phyloP scores from a whole-genome alignment of 2,113 vertebrate species.

The Polypterus senegalus region DNA sequence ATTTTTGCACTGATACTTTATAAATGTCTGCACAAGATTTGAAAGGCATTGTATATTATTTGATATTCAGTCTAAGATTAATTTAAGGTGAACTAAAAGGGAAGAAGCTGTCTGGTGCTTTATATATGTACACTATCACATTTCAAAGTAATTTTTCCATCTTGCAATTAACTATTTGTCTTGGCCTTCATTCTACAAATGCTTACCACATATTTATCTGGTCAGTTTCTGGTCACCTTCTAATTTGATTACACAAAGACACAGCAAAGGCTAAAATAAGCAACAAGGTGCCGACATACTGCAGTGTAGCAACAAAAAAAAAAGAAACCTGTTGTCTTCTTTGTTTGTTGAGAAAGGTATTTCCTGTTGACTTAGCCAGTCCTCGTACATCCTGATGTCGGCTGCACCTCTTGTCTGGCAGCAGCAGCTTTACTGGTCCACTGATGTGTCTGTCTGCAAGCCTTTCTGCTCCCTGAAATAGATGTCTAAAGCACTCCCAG shows the following conservation, averaged over 20 bases:
- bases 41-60: no score
- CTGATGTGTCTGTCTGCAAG: constrained; percentile 38
- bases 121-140: no score
- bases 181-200: no score
- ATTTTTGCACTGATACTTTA: no score
- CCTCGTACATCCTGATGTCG: constrained; percentile 29
- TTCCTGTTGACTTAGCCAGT: constrained; percentile 47
- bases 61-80: no score
- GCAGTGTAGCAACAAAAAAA: constrained; percentile 12
- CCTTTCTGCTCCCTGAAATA: constrained; percentile 42
- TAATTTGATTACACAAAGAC: constrained; percentile 37
- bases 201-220: constrained; percentile 35
- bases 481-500: constrained; percentile 31
- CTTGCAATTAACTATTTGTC: no score
- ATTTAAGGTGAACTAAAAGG: no score
- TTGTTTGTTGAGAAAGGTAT: constrained; percentile 28
- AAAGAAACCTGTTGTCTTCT: constrained; percentile 9
- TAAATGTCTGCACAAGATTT: no score
- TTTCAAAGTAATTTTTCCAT: no score
- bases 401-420: constrained; percentile 42
- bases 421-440: constrained; percentile 48
- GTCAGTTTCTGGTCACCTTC: constrained; percentile 45
- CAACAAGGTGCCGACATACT: constrained; percentile 10
- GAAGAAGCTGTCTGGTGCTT: no score
- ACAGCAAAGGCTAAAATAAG: constrained; percentile 20